phyloP scores from a whole-genome alignment of 2,113 vertebrate species.

The Pedionomus torquatus region DNA sequence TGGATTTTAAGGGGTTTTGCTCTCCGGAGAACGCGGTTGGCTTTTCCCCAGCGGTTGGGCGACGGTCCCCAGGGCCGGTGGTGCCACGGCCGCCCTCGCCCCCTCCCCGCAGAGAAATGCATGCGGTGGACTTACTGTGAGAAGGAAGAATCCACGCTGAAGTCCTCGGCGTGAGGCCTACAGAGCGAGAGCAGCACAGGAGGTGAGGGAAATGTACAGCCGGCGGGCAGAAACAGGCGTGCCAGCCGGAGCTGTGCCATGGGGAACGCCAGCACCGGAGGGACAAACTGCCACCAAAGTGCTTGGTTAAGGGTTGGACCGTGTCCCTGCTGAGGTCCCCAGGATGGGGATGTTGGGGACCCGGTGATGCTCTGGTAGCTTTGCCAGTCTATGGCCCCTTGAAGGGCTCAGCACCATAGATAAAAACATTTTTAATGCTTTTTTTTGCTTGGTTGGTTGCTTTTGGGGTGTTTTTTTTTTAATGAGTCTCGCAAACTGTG shows the following conservation, averaged over 20 bases:
- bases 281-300: fast-evolving
- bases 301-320: fast-evolving
- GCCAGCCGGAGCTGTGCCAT: neutral
- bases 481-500: neutral
- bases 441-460: too few species aligned
- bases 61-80: fast-evolving
- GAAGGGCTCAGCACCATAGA: fast-evolving
- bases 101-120: neutral
- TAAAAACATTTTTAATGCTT: neutral
- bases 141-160: conserved; percentile 92
- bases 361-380: neutral
- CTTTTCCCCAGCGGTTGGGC: fast-evolving
- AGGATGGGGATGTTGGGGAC: neutral
- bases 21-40: fast-evolving
- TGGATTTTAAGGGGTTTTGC: fast-evolving
- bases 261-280: fast-evolving
- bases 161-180: conserved; percentile 84
- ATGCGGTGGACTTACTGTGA: conserved; percentile 79
- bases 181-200: conserved; percentile 31
- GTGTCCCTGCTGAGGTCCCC: neutral
- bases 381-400: fast-evolving
- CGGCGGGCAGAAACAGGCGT: fast-evolving
- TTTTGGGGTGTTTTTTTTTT: neutral
- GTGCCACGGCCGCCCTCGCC: neutral
- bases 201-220: neutral